Evolutionary conservation across 2,797 vertebrate species (phyloP).

Genomic region (Hipposideros larvatus): DNA sequence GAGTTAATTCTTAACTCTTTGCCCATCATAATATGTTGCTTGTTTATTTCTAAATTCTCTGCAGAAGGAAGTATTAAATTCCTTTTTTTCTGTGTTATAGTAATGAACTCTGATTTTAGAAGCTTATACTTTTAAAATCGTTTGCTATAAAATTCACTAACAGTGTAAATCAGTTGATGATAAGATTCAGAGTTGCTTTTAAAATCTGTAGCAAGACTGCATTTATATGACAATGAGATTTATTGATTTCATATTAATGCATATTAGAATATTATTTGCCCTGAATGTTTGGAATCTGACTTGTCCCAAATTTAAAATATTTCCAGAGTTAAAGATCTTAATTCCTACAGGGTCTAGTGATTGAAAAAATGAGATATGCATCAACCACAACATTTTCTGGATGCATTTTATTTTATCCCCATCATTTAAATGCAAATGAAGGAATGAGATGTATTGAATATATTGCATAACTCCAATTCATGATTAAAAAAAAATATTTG

Average conservation of each 20-base stretch:
- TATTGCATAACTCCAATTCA: constrained; percentile 22
- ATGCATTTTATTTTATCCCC: constrained; percentile 17
- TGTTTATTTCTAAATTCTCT: constrained; percentile 86
- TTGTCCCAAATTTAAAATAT: constrained; percentile 63
- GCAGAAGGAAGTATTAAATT: constrained; percentile 89
- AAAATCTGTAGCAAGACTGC: constrained; percentile 90
- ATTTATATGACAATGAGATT: constrained; percentile 91
- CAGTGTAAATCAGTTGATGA: constrained; percentile 95
- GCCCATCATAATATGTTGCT: constrained; percentile 84
- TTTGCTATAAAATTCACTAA: constrained; percentile 91
- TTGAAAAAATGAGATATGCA: neutral
- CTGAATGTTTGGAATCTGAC: constrained; percentile 51
- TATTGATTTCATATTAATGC: constrained; percentile 83
- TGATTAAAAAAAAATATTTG: constrained; percentile 38
- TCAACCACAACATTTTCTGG: constrained; percentile 39
- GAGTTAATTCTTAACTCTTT: constrained; percentile 87
- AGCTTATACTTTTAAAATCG: constrained; percentile 95
- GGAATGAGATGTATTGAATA: neutral
- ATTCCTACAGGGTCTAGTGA: constrained; percentile 17
- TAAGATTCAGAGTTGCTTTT: constrained; percentile 94
- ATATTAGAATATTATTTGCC: constrained; percentile 56
- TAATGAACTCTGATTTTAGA: constrained; percentile 93
- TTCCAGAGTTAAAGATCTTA: constrained; percentile 57
- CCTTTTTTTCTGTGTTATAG: constrained; percentile 88
- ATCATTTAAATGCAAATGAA: constrained; percentile 46